Evolutionary conservation across 2,797 vertebrate species (phyloP).

Genomic region (Tapera naevia): DNA sequence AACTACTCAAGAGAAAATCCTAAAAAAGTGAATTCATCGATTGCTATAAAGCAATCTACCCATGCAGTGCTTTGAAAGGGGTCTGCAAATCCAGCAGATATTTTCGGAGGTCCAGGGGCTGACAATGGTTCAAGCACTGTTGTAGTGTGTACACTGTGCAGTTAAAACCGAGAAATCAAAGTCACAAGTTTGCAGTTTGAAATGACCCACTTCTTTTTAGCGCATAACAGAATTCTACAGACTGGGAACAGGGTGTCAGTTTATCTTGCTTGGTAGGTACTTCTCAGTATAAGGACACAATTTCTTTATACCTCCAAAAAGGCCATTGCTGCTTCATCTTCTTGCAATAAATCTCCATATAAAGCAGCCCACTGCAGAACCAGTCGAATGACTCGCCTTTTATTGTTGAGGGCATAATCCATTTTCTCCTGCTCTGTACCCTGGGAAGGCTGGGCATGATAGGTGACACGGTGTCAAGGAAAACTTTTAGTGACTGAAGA

Average conservation of each 20-base stretch:
- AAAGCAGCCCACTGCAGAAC: constrained; percentile 89
- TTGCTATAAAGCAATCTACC: not conserved
- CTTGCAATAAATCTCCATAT: constrained; percentile 88
- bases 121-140: not conserved
- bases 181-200: not conserved
- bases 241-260: not conserved
- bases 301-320: constrained; percentile 88
- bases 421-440: constrained; percentile 94
- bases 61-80: not conserved
- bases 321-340: constrained; percentile 86
- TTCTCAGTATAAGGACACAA: not conserved
- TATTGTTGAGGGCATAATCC: constrained; percentile 94
- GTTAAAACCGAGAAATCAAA: not conserved
- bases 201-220: not conserved
- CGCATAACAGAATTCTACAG: not conserved
- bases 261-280: not conserved
- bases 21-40: not conserved
- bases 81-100: not conserved
- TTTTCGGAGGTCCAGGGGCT: not conserved
- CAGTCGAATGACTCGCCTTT: constrained; percentile 90
- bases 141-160: not conserved
- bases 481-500: constrained; percentile 25
- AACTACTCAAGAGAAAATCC: not conserved
- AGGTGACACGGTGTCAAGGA: constrained; percentile 90
- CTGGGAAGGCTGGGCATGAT: constrained; percentile 92